Conservation (phyloP, 2,797 vertebrate species). For the Margarornis squamiger region DNA sequence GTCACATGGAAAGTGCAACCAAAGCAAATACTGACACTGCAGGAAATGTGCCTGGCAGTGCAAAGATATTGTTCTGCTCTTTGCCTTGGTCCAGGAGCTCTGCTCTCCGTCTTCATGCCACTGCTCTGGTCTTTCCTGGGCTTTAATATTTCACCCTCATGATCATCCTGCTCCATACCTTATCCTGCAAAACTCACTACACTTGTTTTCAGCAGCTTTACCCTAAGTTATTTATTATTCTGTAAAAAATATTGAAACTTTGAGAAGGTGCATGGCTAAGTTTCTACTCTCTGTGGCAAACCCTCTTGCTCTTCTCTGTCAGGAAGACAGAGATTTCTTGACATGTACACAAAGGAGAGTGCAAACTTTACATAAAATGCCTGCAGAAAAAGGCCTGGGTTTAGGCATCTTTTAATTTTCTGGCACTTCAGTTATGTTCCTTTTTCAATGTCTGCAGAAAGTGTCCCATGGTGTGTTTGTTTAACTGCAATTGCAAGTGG, state of each 20-base stretch:
- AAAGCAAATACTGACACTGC: background rate
- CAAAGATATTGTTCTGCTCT: background rate
- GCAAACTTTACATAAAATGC: background rate
- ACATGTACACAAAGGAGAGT: accelerated
- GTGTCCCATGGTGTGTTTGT: background rate
- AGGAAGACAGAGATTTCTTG: background rate
- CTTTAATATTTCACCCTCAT: accelerated
- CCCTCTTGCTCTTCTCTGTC: background rate
- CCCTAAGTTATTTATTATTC: background rate
- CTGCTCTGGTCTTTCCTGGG: background rate
- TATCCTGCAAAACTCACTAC: background rate
- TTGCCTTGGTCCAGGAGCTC: background rate
- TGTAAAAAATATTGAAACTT: background rate
- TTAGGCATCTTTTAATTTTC: background rate
- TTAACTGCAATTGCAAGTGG: background rate
- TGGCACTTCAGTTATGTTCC: background rate
- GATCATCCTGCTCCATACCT: background rate
- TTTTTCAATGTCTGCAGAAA: background rate
- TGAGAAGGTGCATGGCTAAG: background rate
- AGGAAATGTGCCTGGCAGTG: background rate
- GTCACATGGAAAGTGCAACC: background rate
- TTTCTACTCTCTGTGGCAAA: background rate
- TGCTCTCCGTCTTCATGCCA: background rate
- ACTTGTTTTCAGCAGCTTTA: background rate
- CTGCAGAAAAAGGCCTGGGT: background rate